Evolutionary conservation across 2,797 vertebrate genomes (phyloP).

Genomic region (Pipistrellus pygmaeus): DNA sequence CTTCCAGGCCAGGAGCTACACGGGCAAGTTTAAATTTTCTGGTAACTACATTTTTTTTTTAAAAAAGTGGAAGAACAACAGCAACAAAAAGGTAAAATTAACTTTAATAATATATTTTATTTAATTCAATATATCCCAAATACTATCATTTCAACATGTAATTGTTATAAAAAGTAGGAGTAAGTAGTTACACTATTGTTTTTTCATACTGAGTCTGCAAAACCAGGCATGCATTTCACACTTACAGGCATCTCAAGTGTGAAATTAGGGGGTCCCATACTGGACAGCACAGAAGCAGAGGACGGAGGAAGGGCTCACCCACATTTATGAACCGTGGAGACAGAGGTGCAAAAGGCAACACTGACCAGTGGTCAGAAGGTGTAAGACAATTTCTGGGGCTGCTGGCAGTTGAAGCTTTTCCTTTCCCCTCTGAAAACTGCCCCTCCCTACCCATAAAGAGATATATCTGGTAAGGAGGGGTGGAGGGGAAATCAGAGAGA

Average conservation of each 20-base stretch:
- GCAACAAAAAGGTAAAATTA: not conserved
- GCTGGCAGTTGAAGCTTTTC: not conserved
- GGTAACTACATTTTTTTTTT: not conserved
- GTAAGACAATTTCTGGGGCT: not conserved
- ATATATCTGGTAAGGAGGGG: not conserved
- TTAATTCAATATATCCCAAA: not conserved
- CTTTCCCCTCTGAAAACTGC: not conserved
- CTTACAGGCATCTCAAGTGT: not conserved
- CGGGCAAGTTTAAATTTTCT: not conserved
- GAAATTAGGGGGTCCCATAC: not conserved
- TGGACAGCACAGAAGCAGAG: not conserved
- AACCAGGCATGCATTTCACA: not conserved
- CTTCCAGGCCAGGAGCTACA: not conserved
- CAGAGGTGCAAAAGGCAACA: not conserved
- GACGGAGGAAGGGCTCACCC: not conserved
- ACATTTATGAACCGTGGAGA: not conserved
- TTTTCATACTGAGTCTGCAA: not conserved
- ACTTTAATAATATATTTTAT: slow-evolving; percentile 17
- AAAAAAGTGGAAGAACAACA: not conserved
- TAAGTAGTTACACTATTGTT: not conserved
- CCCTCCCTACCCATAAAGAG: not conserved
- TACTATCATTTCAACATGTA: not conserved
- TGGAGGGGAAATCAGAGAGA: not conserved
- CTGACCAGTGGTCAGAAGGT: not conserved
- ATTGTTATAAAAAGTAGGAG: not conserved